Evolutionary conservation across 2,888 invertebrate species (phyloP), one percentile per base, ranked within the genome.

Genomic region (Lymantria monacha): DNA sequence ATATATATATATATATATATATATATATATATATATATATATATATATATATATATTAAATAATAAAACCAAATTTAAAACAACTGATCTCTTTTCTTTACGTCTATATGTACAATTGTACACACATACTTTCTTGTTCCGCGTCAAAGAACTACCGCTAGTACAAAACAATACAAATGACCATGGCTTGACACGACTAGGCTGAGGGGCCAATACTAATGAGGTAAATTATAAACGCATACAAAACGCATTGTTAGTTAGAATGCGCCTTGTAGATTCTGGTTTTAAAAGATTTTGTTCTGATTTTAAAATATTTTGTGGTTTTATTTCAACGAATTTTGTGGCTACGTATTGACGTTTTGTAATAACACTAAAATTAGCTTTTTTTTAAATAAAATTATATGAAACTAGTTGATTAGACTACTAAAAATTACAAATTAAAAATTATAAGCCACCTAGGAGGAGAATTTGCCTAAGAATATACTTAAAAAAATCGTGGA

Each of bases 161-260:
- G 31, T 40, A 53, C 55, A 48, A 51, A 59, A 68, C 59, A 69
- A 67, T 64, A 58, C 49, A 46, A 49, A 52, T 65, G 59, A 59
- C 53, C 48, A 55, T 46, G 63, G 59, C 56, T 64, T 64, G 63
- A 57, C 51, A 57, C 49, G 59, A 56, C 52, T 49, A 41, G 48
- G 43, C 57, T 49, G 48, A 46, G 59, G 54, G 53, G 47, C 59
- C 58, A 63, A 66, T 65, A 72, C 66, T 65, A 70, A 72, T 68
- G 69, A 67, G 63, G 51, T 51, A 49, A 55, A 63, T 59, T 63
- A 60, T 61, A 61, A 62, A 57, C 44, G 53, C 63, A 55, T 48
- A 53, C 44, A 50, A 55, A 61, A 52, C 51, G 49, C 50, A 56
- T 57, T 63, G 51, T 58, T 42, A n/a, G n/a, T n/a, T 58, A 44